Conservation (phyloP, 2,113 vertebrate genomes). For the Indicator indicator region DNA sequence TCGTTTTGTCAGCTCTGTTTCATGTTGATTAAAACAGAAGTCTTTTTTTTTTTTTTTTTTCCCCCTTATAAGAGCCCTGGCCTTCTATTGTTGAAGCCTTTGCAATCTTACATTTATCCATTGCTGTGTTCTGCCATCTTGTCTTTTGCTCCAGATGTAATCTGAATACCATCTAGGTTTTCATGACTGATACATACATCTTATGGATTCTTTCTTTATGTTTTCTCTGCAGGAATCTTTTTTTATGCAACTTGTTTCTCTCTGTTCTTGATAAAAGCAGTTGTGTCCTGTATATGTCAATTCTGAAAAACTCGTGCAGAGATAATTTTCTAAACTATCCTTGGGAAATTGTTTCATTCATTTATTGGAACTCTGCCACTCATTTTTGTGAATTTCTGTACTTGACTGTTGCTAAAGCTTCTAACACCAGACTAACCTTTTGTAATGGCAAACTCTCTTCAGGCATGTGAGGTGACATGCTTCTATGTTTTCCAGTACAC, state of each 20-base stretch:
- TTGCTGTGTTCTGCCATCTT: neutral
- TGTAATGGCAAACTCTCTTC: neutral
- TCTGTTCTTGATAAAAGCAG: neutral
- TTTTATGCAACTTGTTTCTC: neutral
- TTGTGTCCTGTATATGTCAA: neutral
- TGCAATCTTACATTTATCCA: neutral
- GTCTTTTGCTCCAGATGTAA: neutral
- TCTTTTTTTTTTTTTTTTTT: too few species aligned
- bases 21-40: neutral
- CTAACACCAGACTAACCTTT: neutral
- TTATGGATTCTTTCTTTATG: neutral
- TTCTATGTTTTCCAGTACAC: neutral
- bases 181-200: neutral
- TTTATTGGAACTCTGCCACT: neutral
- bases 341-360: neutral
- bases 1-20: neutral
- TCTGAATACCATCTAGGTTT: neutral
- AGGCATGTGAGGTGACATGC: neutral
- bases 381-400: neutral
- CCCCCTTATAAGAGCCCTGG: neutral
- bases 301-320: neutral
- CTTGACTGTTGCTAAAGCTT: neutral
- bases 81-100: neutral
- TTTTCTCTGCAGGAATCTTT: neutral
- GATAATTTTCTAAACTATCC: neutral